Evolutionary conservation across 2,888 invertebrate species (phyloP), one percentile per base, ranked within the genome.

Genomic region (Philopedon plagiatum): DNA sequence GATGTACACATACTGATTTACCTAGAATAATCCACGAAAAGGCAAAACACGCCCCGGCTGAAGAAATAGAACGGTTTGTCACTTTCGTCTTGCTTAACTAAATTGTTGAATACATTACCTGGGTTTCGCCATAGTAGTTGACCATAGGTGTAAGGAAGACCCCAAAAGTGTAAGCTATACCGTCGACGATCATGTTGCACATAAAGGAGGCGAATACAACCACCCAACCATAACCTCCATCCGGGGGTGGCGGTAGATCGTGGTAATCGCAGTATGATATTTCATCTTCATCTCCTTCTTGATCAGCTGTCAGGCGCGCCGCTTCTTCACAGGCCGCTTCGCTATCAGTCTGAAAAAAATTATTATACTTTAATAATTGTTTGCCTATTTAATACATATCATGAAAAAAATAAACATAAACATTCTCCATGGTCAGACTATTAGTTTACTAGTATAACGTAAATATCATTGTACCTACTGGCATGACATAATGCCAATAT

Each of bases 151-250:
- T 89, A 54, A 96, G 89, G 87, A 96, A 96, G 82, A 98, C 94
- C 63, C 99, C 98, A 86, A 99, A 99, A 5, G 98, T 96, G 86
- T 98, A 99, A n/a, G 97, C 96, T 76, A 99, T 97, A 79, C 97
- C 99, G 86, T 99, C 99, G 68, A 99, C 97, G 79, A 99, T 94
- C 89, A 99, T 91, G 90, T 99, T 98, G 87, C 97, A 97, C 91
- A 98, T 92, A 86, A 99, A 98, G 49, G 97, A 97, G 63, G 97
- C 97, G 81, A 96, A 92, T 64, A 98, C 98, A 83, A 99, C 94
- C 82, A 98, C 92, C 96, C 95, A 96, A 71, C 95, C 95, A 87
- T 94, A 96, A 60, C 97, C 97, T 76, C 95, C 95, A 85, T 95
- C 95, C 39, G 95, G 95, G 62, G 95, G 95, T 65, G 95, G 94